These are phyloP conservation scores for Staurois parvus DNA, from an alignment of 2,797 vertebrate species.

Conservation along the genomic window DNA sequence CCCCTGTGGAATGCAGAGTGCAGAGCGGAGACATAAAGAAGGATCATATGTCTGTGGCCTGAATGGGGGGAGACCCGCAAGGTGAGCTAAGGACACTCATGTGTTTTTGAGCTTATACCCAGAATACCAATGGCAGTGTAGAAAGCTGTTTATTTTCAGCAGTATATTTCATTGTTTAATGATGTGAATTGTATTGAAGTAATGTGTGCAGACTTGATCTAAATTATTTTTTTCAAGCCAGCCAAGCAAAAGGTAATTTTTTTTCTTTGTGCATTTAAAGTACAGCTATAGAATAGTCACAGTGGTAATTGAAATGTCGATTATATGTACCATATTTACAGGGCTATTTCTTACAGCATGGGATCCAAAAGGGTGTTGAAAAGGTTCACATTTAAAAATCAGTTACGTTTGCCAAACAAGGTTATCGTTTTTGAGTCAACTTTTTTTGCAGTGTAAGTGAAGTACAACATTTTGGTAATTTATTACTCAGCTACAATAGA, in stretches of 20 bases:
- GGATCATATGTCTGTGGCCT: slow-evolving; percentile 17
- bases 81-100: slow-evolving; percentile 16
- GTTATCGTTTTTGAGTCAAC: no score
- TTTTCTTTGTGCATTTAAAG: background rate
- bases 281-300: no score
- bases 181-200: background rate
- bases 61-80: background rate
- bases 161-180: background rate
- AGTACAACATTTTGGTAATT: no score
- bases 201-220: background rate
- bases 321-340: no score
- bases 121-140: background rate
- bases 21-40: background rate
- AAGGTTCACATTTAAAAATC: no score
- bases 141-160: background rate
- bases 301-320: background rate
- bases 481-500: no score
- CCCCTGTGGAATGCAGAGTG: background rate
- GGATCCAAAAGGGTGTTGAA: no score
- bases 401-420: no score
- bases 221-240: no score
- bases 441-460: no score
- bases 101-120: background rate
- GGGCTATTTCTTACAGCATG: no score
- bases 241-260: no score